phyloP scores from a whole-genome alignment of 2,797 vertebrate species.

The Pempheris klunzingeri region DNA sequence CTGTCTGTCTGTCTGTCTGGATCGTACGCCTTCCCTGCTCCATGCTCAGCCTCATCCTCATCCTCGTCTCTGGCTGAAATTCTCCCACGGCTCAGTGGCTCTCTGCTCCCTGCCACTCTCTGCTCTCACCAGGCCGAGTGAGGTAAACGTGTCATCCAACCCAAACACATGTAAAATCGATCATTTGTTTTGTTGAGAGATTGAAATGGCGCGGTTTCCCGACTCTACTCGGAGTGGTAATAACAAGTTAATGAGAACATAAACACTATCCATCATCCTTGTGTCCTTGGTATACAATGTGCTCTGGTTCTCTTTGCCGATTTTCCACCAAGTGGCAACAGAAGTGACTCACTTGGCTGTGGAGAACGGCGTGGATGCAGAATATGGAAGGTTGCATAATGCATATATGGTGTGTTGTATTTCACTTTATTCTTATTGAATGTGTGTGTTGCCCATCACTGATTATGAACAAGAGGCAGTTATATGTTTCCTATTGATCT shows the following conservation, averaged over 20 bases:
- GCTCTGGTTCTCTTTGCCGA: neutral
- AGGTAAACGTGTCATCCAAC: neutral
- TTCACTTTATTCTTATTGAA: neutral
- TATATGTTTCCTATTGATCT: neutral
- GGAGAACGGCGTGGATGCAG: neutral
- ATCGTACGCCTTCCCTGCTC: conserved; percentile 21
- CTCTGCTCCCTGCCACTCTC: conserved; percentile 10
- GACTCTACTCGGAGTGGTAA: neutral
- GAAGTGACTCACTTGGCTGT: neutral
- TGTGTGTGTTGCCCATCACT: neutral
- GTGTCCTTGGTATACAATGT: neutral
- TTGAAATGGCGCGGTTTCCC: neutral
- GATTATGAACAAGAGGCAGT: neutral
- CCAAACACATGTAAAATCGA: neutral
- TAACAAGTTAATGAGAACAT: neutral
- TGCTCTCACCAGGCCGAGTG: conserved; percentile 4
- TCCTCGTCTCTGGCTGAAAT: conserved; percentile 45
- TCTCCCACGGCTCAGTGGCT: conserved; percentile 34
- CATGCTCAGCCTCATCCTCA: conserved; percentile 32
- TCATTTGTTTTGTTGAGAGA: neutral
- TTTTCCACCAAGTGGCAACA: neutral
- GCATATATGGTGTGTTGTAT: neutral
- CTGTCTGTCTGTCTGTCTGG: conserved; percentile 21
- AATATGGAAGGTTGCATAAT: neutral
- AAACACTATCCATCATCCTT: conserved; percentile 10